Conservation (phyloP, 2,797 vertebrate genomes). For the Pipistrellus kuhlii region DNA sequence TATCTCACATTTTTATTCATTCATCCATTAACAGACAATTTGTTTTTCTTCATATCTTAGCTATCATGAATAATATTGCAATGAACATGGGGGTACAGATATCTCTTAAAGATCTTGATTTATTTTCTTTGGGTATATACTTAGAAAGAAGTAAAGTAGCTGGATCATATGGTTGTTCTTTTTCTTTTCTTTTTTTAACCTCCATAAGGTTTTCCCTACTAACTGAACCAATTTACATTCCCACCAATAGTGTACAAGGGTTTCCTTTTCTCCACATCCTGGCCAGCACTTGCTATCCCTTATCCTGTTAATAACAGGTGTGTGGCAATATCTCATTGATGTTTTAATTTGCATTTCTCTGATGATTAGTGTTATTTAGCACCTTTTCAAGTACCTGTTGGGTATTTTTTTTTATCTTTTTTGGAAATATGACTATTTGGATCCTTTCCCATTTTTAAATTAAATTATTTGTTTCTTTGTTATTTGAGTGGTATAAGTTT, state of each 20-base stretch:
- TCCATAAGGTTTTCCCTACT: neutral
- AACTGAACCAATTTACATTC: neutral
- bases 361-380: neutral
- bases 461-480: neutral
- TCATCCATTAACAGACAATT: neutral
- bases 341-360: neutral
- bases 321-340: neutral
- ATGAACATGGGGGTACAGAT: neutral
- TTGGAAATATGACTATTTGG: neutral
- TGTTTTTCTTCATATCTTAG: neutral
- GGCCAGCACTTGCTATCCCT: neutral
- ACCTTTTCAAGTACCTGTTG: neutral
- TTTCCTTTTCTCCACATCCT: neutral
- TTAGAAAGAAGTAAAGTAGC: no score
- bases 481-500: neutral
- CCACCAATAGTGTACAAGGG: neutral
- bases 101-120: neutral
- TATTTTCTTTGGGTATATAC: neutral
- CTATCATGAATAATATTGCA: neutral
- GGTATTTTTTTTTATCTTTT: neutral
- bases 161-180: neutral
- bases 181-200: neutral
- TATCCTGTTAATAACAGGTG: neutral
- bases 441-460: neutral
- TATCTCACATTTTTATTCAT: neutral